phyloP scores from a whole-genome alignment of 2,888 invertebrate species.

The Anthophora plumipes region DNA sequence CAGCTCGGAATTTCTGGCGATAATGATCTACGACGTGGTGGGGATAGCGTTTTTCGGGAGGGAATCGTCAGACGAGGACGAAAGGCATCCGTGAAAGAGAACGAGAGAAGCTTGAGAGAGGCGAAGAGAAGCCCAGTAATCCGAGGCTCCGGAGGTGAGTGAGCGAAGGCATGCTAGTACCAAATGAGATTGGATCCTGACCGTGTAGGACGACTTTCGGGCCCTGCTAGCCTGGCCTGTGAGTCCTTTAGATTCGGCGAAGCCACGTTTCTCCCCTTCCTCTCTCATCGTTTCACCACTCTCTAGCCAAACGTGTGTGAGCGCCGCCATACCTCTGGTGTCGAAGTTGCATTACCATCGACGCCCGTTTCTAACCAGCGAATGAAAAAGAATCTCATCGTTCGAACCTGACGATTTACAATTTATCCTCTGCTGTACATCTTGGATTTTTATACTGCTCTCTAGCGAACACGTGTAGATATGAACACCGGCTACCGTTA shows the following conservation, averaged over 20 bases:
- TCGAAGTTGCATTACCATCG: constrained; percentile 70
- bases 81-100: constrained; percentile 10
- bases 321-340: constrained; percentile 52
- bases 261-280: constrained; percentile 35
- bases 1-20: constrained; percentile 73
- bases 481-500: constrained; percentile 59
- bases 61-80: constrained; percentile 43
- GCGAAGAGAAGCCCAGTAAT: constrained; percentile 56
- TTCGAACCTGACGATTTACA: constrained; percentile 48
- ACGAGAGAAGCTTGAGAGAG: constrained; percentile 35
- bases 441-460: constrained; percentile 52
- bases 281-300: too few species aligned
- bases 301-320: background rate
- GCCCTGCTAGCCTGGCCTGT: constrained; percentile 59
- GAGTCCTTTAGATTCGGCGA: constrained; percentile 67
- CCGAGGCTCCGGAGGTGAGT: constrained; percentile 68
- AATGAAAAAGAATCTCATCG: constrained; percentile 49
- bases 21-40: constrained; percentile 70
- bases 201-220: constrained; percentile 76
- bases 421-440: constrained; percentile 49
- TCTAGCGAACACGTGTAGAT: constrained; percentile 49
- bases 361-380: constrained; percentile 54
- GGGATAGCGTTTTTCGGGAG: constrained; percentile 52
- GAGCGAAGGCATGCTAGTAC: constrained; percentile 72
- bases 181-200: constrained; percentile 75